Evolutionary conservation across 2,888 invertebrate species (phyloP).

Genomic region (Drosophila helvetica): DNA sequence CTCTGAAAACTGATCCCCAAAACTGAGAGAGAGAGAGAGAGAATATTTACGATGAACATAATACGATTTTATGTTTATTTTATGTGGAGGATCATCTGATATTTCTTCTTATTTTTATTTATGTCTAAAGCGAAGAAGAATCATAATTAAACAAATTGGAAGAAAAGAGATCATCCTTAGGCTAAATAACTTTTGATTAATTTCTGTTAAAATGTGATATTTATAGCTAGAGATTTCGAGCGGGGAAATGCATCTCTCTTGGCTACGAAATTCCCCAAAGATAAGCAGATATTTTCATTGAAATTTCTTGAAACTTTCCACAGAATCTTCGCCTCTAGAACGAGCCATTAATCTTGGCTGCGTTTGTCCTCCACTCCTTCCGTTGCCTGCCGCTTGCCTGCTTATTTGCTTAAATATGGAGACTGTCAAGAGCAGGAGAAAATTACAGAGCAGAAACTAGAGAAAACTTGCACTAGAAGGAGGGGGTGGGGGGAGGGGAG

Average conservation of each 20-base stretch:
- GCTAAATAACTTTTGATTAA: background rate
- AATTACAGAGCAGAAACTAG: constrained; percentile 65
- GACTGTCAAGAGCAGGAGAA: constrained; percentile 68
- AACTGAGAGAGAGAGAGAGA: constrained; percentile 21
- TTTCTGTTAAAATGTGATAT: background rate
- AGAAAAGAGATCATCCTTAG: no score
- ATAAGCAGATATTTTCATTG: background rate
- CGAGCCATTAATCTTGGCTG: constrained; percentile 64
- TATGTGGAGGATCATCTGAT: constrained; percentile 19
- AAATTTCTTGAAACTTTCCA: background rate
- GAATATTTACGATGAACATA: constrained; percentile 43
- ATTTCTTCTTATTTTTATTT: constrained; percentile 12
- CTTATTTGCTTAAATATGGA: constrained; percentile 69
- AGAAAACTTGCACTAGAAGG: constrained; percentile 33
- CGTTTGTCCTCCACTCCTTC: constrained; percentile 1
- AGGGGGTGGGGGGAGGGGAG: background rate
- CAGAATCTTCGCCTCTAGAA: constrained; percentile 14
- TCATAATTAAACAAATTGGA: background rate
- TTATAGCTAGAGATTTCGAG: no score
- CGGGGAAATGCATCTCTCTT: no score
- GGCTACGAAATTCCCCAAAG: no score
- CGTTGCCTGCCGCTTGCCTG: constrained; percentile 12
- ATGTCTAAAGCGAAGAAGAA: background rate
- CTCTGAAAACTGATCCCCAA: constrained; percentile 26
- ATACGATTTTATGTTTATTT: constrained; percentile 55